Percentiles rank a stretch among this genome's conserved stretches.
phyloP scores from a whole-genome alignment of 92 coral and sea anemone species.

The Phenganax marumi region DNA sequence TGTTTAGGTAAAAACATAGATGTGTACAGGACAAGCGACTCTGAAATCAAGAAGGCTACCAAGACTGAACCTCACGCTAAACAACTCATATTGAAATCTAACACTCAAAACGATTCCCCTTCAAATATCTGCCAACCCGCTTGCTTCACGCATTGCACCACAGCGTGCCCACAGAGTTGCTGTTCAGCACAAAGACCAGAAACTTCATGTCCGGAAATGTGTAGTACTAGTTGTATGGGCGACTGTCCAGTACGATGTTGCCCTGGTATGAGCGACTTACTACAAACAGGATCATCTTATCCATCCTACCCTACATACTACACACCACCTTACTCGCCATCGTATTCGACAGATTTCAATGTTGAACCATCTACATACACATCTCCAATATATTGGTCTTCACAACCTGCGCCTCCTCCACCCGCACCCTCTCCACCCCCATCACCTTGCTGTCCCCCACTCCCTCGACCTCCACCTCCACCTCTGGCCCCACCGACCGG shows the following conservation, averaged over 20 bases:
- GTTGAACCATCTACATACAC: background rate
- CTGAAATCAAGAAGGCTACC: background rate
- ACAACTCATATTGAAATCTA: slow-evolving; percentile 1
- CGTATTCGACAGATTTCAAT: background rate
- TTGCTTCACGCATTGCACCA: slow-evolving; percentile 63
- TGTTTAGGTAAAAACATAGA: slow-evolving; percentile 28
- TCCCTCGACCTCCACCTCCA: slow-evolving; percentile 13
- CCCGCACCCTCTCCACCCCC: slow-evolving; percentile 24
- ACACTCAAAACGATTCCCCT: background rate
- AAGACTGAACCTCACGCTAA: background rate
- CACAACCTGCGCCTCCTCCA: background rate
- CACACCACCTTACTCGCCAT: background rate
- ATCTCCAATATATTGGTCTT: background rate
- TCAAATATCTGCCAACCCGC: slow-evolving; percentile 55
- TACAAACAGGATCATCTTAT: background rate
- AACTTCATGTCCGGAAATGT: slow-evolving; percentile 55
- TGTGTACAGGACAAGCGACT: background rate
- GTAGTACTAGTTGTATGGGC: slow-evolving; percentile 60
- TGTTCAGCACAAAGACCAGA: slow-evolving; percentile 28
- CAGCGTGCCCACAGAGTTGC: slow-evolving; percentile 73
- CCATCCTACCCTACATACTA: background rate
- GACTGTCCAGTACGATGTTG: slow-evolving; percentile 86
- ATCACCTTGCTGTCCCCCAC: background rate
- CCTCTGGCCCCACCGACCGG: no score
- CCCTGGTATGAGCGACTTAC: slow-evolving; percentile 5